Base-by-base conservation (phyloP, 2,888 invertebrate species). In the Pristionchus fissidentatus region DNA sequence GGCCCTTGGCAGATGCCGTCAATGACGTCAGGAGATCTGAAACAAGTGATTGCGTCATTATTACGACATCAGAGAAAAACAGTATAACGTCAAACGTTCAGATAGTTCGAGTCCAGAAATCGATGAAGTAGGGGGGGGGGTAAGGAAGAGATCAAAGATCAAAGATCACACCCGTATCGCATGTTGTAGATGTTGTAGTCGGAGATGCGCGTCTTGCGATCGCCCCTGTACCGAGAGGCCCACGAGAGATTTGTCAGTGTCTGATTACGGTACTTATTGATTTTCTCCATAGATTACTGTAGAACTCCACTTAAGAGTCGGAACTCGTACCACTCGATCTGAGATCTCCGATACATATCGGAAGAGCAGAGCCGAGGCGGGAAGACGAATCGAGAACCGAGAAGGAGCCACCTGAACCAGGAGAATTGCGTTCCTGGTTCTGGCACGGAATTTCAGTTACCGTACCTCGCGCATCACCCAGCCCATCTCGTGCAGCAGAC, bases 391-490 rank as follows among this genome's bases (percentile, higher is more conserved):
- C 13, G 75, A 38, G 49, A 77, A 77, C 5, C 75, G 75, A 46
- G 75, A 46, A 0, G 75, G 49, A 15, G 73, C 41, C 19, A 77
- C 49, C 75, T 77, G 22, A 75, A 19, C n/a, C n/a, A n/a, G n/a
- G n/a, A n/a, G 1, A 62, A 62, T 26, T 62, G 3, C 26, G 3
- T 15, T 62, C 5, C 62, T 32, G 3, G 38, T 22, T 70, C 70
- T 41, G 22, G 43, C 10, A 22, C n/a, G 70, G 43, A 70, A 70
- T 4, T 10, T 4, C n/a, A n/a, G 22, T 0, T 70, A 70, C 70
- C 4, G 70, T 70, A 77, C 75, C 75, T 77, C 75, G 15, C 75
- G 46, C 75, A 77, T 77, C 75, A 77, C 41, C 46, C 75, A 77
- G 32, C 75, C 75, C 75, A 77, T 77, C 32, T 77, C 75, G 49